phyloP scores from a whole-genome alignment of 92 coral and sea anemone species.

The Epizoanthus illoricatus region DNA sequence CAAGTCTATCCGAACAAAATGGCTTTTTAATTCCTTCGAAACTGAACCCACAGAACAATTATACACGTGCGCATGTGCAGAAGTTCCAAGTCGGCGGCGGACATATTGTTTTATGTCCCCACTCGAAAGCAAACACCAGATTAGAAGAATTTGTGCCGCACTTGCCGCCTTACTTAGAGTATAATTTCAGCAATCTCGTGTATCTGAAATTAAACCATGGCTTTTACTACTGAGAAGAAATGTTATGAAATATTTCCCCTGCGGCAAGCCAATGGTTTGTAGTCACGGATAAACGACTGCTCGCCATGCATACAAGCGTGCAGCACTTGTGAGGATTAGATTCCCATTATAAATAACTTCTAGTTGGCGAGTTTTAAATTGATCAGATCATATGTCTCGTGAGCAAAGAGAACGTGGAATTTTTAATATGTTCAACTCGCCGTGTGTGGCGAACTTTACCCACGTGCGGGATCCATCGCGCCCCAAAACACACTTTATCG shows the following conservation, averaged over 20 bases:
- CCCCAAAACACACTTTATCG: slow-evolving; percentile 63
- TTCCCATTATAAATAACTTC: not conserved
- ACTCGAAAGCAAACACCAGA: slow-evolving; percentile 10
- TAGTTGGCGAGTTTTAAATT: slow-evolving; percentile 19
- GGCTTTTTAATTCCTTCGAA: slow-evolving; percentile 50
- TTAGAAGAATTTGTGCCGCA: not conserved
- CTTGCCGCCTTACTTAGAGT: not conserved
- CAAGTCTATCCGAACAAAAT: slow-evolving; percentile 43
- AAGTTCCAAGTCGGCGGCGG: not conserved
- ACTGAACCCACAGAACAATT: not conserved
- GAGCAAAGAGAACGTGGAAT: slow-evolving; percentile 23
- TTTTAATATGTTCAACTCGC: slow-evolving; percentile 7
- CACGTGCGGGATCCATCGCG: slow-evolving; percentile 62
- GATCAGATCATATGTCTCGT: slow-evolving; percentile 20
- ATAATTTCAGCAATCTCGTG: not conserved
- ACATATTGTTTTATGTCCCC: slow-evolving; percentile 3
- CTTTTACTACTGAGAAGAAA: not conserved
- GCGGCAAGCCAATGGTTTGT: not conserved
- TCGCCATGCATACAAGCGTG: not conserved
- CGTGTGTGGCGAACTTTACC: slow-evolving; percentile 27
- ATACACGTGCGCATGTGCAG: slow-evolving; percentile 12
- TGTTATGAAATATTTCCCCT: not conserved
- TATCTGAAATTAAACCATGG: not conserved
- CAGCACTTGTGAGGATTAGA: not conserved
- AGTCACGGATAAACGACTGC: slow-evolving; percentile 13